A percentile compares a stretch with the other conserved stretches of the same genome.
Evolutionary conservation across 2,888 invertebrate species (phyloP).

Genomic region (Drosophila sordidula): DNA sequence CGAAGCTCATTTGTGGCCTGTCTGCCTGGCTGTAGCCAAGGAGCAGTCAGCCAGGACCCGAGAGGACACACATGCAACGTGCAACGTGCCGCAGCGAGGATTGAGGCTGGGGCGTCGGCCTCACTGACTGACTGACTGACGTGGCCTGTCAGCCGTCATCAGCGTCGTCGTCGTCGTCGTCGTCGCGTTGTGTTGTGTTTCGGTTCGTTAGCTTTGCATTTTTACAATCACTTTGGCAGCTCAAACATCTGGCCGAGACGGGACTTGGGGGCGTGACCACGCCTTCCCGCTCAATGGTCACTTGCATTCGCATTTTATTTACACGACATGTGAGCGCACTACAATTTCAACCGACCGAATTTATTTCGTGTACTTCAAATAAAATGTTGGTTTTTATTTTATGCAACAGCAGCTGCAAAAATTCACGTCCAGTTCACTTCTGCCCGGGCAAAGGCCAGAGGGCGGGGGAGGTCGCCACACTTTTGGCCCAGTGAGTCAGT

Average conservation of each 20-base stretch:
- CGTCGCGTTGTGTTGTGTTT: constrained; percentile 72
- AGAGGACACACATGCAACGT: constrained; percentile 24
- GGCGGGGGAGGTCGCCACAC: constrained; percentile 8
- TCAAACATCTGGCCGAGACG: constrained; percentile 36
- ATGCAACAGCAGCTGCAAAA: constrained; percentile 60
- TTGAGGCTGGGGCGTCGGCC: constrained; percentile 13
- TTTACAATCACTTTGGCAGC: constrained; percentile 78
- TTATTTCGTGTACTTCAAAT: constrained; percentile 74
- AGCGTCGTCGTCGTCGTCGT: constrained; percentile 2
- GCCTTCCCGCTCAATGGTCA: constrained; percentile 64
- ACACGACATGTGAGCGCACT: constrained; percentile 75
- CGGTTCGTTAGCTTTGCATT: constrained; percentile 80
- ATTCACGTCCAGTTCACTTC: constrained; percentile 19
- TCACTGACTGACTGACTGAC: constrained; percentile 50
- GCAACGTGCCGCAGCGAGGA: constrained; percentile 18
- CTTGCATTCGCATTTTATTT: constrained; percentile 73
- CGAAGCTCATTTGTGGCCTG: constrained; percentile 55
- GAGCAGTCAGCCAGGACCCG: constrained; percentile 22
- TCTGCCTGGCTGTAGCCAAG: constrained; percentile 32
- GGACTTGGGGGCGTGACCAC: background rate
- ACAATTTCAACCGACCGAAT: constrained; percentile 69
- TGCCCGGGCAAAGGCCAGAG: background rate
- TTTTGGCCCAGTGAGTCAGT: constrained; percentile 24
- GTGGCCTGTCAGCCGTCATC: constrained; percentile 49
- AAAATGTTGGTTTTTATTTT: constrained; percentile 76